A percentile compares a stretch with the other conserved stretches of the same genome.
Evolutionary conservation across 1,140 invertebrate genomes (phyloP).

Genomic region (Leptinotarsa texana): DNA sequence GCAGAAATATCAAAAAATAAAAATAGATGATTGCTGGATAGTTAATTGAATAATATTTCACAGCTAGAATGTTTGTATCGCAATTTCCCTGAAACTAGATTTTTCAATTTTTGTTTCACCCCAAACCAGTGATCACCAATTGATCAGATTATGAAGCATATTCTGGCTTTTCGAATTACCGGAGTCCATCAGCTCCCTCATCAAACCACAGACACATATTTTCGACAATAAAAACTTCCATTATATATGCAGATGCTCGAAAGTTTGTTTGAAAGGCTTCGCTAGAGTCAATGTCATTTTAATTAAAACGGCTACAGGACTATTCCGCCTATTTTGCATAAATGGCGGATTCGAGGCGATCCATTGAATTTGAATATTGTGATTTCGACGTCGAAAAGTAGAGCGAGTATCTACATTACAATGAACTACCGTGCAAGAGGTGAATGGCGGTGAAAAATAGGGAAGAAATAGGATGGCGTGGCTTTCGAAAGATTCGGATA

Average conservation of each 20-base stretch:
- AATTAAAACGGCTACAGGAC: constrained; percentile 19
- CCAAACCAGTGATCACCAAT: too few relatives aligned
- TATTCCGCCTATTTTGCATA: constrained; percentile 21
- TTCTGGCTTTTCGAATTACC: too few relatives aligned
- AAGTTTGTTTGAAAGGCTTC: constrained; percentile 20
- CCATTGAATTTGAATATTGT: constrained; percentile 26
- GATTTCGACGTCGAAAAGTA: constrained; percentile 11
- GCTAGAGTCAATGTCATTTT: constrained; percentile 19
- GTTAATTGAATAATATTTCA: too few relatives aligned
- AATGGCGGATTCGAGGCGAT: constrained; percentile 19
- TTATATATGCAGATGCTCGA: constrained; percentile 23
- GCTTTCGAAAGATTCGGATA: background rate
- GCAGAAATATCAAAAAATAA: too few relatives aligned
- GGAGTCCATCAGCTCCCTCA: background rate
- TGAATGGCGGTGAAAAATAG: background rate
- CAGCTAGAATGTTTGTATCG: too few relatives aligned
- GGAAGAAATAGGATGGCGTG: background rate
- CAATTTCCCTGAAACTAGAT: too few relatives aligned
- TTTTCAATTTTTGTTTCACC: too few relatives aligned
- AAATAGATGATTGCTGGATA: too few relatives aligned
- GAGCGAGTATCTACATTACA: background rate
- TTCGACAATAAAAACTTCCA: constrained; percentile 21
- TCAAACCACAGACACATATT: constrained; percentile 4
- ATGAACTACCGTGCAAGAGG: background rate
- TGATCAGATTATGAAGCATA: too few relatives aligned